Percentiles rank a stretch among this genome's conserved stretches.
Evolutionary conservation across 2,113 vertebrate genomes (phyloP).

Genomic region (Cryptomyrus ogoouensis): DNA sequence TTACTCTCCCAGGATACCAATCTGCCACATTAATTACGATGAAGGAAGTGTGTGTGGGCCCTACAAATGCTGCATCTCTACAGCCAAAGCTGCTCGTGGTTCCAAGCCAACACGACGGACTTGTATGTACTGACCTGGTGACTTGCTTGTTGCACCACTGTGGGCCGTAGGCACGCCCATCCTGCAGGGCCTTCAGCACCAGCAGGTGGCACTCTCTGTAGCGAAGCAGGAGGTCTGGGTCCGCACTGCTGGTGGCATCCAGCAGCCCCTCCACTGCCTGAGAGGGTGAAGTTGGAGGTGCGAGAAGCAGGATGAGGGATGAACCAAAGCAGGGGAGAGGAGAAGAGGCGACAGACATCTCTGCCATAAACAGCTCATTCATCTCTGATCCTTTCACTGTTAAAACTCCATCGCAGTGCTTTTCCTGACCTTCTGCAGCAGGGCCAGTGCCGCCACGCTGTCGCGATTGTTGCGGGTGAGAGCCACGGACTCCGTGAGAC

Average conservation of each 20-base stretch:
- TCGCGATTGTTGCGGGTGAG: slow-evolving; percentile 92
- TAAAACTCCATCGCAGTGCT: neutral
- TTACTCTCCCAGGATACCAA: neutral
- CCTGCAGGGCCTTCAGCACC: slow-evolving; percentile 92
- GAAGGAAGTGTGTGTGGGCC: neutral
- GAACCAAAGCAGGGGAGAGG: neutral
- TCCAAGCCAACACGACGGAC: neutral
- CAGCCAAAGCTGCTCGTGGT: neutral
- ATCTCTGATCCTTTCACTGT: neutral
- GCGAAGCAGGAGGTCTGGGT: slow-evolving; percentile 86
- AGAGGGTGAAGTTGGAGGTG: neutral
- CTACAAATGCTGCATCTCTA: neutral
- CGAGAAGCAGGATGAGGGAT: neutral
- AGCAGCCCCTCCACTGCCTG: slow-evolving; percentile 95
- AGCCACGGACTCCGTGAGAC: slow-evolving; percentile 85
- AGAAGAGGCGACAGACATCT: neutral
- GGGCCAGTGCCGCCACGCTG: slow-evolving; percentile 84
- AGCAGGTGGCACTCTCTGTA: slow-evolving; percentile 95
- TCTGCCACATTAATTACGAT: neutral
- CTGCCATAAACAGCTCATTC: neutral
- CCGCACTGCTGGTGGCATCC: slow-evolving; percentile 92
- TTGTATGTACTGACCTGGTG: slow-evolving; percentile 69
- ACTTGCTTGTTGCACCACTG: slow-evolving; percentile 99
- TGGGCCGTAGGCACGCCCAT: slow-evolving; percentile 90
- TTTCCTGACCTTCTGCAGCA: slow-evolving; percentile 83